phyloP scores from a whole-genome alignment of 2,113 vertebrate genomes.

The Corvus cornix region DNA sequence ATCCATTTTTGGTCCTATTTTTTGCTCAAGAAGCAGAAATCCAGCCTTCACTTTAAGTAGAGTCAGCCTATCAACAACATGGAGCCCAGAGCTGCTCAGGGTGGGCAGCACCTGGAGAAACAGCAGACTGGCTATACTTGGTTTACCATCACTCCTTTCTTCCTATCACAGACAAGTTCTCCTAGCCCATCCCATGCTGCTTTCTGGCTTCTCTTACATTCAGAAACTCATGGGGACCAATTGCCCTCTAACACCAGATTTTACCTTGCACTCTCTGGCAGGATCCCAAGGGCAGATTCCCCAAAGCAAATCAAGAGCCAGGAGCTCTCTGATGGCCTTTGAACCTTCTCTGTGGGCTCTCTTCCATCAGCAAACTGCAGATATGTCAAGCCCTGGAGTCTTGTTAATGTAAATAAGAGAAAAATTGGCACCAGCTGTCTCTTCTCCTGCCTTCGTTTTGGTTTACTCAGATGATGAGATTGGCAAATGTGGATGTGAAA shows the following conservation, averaged over 20 bases:
- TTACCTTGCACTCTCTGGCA: not conserved
- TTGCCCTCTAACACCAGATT: not conserved
- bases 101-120: not conserved
- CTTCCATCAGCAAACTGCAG: not conserved
- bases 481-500: not conserved
- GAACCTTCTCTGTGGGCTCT: not conserved
- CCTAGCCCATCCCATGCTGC: not conserved
- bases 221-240: not conserved
- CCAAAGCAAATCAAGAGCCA: not conserved
- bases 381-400: not conserved
- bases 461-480: not conserved
- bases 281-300: not conserved
- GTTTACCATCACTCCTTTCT: not conserved
- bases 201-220: not conserved
- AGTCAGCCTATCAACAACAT: not conserved
- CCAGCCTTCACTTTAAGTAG: not conserved
- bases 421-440: not conserved
- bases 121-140: not conserved
- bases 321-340: not conserved
- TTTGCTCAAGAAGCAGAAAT: not conserved
- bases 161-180: not conserved
- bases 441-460: not conserved
- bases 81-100: not conserved
- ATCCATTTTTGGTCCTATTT: not conserved
- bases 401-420: not conserved